phyloP scores from a whole-genome alignment of 2,888 invertebrate species.

The Epirrhoe tristata region DNA sequence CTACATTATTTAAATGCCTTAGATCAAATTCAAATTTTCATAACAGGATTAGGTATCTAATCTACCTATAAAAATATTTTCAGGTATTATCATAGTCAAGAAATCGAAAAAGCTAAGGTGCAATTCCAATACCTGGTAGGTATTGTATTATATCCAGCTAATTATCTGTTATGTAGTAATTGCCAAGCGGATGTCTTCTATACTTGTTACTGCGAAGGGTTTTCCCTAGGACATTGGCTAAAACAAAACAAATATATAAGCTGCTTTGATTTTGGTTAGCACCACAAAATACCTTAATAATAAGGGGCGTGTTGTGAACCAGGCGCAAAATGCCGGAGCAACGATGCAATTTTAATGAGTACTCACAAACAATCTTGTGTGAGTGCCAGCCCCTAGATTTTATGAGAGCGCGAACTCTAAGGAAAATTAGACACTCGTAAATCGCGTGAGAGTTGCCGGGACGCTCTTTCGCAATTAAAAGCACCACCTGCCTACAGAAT shows the following conservation, averaged over 20 bases:
- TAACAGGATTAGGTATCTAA: not conserved
- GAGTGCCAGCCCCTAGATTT: slow-evolving; percentile 54
- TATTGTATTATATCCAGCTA: not conserved
- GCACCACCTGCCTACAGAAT: slow-evolving; percentile 47
- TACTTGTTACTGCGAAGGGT: not conserved
- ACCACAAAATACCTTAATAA: not conserved
- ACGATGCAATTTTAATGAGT: slow-evolving; percentile 61
- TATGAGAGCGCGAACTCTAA: slow-evolving; percentile 58
- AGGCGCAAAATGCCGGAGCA: slow-evolving; percentile 24
- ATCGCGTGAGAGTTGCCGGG: slow-evolving; percentile 37
- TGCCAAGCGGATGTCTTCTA: not conserved
- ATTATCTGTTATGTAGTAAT: not conserved
- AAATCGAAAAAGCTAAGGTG: no score
- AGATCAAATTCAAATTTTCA: not conserved
- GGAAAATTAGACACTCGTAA: slow-evolving; percentile 49
- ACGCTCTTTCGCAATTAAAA: slow-evolving; percentile 55
- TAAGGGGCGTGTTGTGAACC: not conserved
- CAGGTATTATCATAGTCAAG: not conserved
- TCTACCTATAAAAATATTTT: not conserved
- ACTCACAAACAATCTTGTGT: slow-evolving; percentile 60
- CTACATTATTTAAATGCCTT: slow-evolving; percentile 34
- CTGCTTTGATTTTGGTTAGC: slow-evolving; percentile 1
- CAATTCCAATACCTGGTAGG: no score
- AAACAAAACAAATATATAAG: not conserved
- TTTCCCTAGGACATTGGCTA: not conserved